Percentiles rank a stretch among this genome's conserved stretches.
Conservation (phyloP, 2,797 vertebrate species). For the Phalloptychus januarius region DNA sequence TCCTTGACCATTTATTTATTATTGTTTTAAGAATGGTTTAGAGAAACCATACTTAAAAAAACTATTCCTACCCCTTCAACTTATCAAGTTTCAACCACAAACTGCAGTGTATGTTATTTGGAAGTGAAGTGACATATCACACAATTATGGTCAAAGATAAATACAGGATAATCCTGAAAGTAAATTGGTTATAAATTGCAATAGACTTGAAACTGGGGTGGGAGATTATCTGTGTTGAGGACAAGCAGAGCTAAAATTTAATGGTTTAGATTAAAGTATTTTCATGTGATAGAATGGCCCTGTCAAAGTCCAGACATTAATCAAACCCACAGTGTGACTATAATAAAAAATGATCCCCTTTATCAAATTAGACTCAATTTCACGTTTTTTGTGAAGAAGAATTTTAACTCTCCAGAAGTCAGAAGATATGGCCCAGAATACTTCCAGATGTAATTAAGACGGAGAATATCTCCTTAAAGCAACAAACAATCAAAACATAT, state of each 20-base stretch:
- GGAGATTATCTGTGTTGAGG: neutral
- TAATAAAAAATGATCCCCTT: neutral
- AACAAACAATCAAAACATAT: neutral
- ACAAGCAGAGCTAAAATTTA: neutral
- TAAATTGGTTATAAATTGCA: too few relatives aligned
- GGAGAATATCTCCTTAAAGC: neutral
- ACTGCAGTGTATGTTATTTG: too few relatives aligned
- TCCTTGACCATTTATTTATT: neutral
- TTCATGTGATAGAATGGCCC: neutral
- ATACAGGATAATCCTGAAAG: too few relatives aligned
- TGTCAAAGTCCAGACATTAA: neutral
- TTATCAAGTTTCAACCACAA: too few relatives aligned
- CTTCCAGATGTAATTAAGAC: neutral
- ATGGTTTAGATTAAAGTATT: neutral
- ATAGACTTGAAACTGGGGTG: neutral
- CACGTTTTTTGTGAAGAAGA: neutral
- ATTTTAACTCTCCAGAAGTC: neutral
- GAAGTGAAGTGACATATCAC: too few relatives aligned
- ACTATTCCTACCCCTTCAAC: too few relatives aligned
- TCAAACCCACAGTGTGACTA: neutral
- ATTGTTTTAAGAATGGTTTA: too few relatives aligned
- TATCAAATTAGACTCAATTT: neutral
- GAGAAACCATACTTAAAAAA: neutral
- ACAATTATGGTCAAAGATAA: too few relatives aligned
- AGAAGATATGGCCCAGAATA: neutral